These are phyloP conservation scores for Climacteris rufus DNA, from an alignment of 2,113 vertebrate species.

Conservation along the genomic window DNA sequence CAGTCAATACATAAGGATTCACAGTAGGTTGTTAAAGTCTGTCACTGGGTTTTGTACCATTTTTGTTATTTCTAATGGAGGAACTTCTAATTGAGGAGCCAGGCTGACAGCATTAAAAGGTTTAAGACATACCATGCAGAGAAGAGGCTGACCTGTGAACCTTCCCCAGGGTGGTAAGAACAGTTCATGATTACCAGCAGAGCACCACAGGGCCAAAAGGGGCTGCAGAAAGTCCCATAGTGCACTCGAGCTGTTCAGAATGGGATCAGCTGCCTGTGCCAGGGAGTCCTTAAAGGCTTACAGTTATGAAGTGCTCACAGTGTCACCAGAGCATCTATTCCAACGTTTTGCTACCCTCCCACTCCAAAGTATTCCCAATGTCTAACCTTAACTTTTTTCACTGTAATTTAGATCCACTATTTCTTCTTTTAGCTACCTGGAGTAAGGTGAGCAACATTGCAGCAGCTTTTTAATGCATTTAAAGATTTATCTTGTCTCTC, in stretches of 20 bases:
- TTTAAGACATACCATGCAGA: neutral
- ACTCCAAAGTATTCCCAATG: neutral
- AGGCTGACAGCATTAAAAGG: neutral
- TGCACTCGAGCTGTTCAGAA: neutral
- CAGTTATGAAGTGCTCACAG: neutral
- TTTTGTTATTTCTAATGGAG: neutral
- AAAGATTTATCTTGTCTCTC: neutral
- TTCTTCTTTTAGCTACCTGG: neutral
- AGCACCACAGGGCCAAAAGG: neutral
- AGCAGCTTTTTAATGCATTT: neutral
- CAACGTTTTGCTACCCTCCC: neutral
- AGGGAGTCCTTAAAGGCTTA: neutral
- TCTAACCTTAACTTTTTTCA: neutral
- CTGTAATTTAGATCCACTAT: neutral
- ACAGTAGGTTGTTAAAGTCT: neutral
- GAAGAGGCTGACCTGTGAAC: neutral
- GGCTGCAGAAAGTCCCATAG: neutral
- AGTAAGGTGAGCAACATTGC: neutral
- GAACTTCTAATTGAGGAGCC: neutral
- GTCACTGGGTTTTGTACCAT: neutral
- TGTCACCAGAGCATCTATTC: neutral
- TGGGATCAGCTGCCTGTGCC: neutral
- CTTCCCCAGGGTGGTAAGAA: neutral
- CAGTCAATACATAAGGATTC: neutral
- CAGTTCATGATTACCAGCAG: neutral